Base-by-base conservation (phyloP, 2,113 vertebrate species). In the Indicator indicator region DNA sequence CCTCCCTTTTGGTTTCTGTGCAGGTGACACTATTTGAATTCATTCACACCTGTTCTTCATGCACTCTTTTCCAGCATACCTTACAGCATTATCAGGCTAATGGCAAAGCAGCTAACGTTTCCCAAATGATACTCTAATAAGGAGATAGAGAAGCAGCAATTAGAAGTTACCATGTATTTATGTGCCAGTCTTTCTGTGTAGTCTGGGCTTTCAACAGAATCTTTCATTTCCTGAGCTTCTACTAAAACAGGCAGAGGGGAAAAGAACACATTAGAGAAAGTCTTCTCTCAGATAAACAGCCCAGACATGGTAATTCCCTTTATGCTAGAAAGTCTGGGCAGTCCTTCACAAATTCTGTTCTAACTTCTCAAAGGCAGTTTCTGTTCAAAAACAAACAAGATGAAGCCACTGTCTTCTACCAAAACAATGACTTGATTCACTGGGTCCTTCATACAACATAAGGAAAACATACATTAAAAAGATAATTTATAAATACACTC, bases 81-180 rank as follows among this genome's bases (percentile, higher is more conserved):
- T 9, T 24, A 6, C 82, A 67, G 60, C 28, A 32, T 28, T 8
- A 44, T 2, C 62, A 71, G 65, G 27, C 54, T 30, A 36, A 69
- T 2, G 9, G 23, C 33, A 83, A 88, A 28, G 20, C 44, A 44
- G 50, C 12, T 40, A 73, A 76, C 18, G 12, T n/a, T n/a, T 44
- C 30, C 67, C 56, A 42, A 60, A 32, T 8, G 30, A 2, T 12
- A 32, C 40, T 83, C 68, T 40, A 76, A 30, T 0, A 13, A 5
- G 20, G 6, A 73, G 2, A 32, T 3, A 81, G 9, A 89, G 6
- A 72, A 95, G n/a, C 8, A 86, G 33, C 30, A 69, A 58, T 69
- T 65, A 62, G 10, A 23, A 65, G 50, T 97, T 97, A 99, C 98
- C 98, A 97, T 98, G 89, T 98, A 98, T 92, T 97, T 98, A 65